Evolutionary conservation across 1,140 invertebrate genomes (phyloP), one percentile per base, ranked within the genome.

Genomic region (Batillaria attramentaria): DNA sequence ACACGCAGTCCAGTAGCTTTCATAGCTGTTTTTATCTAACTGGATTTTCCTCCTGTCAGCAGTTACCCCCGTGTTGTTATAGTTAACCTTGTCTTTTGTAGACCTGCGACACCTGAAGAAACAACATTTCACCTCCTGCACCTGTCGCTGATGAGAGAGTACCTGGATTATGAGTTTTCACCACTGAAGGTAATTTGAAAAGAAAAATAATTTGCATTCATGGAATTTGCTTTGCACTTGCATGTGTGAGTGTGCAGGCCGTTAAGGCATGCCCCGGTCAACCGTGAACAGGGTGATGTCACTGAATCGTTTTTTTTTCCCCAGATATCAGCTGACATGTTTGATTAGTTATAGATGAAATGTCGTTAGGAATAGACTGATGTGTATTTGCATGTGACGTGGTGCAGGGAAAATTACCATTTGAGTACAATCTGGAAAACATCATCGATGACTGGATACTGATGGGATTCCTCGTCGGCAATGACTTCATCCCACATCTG

Each of bases 401-500:
- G 8, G 78, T 84, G n/a, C 80, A 91, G 90, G 78, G 78, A 3
- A 86, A 85, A 68, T 92, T 93, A 42, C 85, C 96, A 35, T 97
- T 96, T 91, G 82, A 91, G 4, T 97, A 94, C 90, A 94, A 97
- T 89, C 92, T 98, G 78, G 97, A 98, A 86, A 94, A 95, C 57
- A 94, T 95, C 77, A 94, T 94, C 83, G 94, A 94, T 88, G 94
- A 95, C 87, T 95, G 94, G 94, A 94, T 99, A 4, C 91, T 99
- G 10, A 97, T 99, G 96, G 95, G 96, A 1, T 99, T 99, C 90
- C 91, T 99, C 39, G 95, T 99, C 8, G 98, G 98, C 62, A 99
- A 99, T 91, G 98, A 99, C 91, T 99, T 99, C 91, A 96, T 99
- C 85, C 98, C 98, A 0, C 94, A 98, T 91, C 92, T 99, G 74